Conservation (phyloP, 2,113 vertebrate species). For the Nipponia nippon region DNA sequence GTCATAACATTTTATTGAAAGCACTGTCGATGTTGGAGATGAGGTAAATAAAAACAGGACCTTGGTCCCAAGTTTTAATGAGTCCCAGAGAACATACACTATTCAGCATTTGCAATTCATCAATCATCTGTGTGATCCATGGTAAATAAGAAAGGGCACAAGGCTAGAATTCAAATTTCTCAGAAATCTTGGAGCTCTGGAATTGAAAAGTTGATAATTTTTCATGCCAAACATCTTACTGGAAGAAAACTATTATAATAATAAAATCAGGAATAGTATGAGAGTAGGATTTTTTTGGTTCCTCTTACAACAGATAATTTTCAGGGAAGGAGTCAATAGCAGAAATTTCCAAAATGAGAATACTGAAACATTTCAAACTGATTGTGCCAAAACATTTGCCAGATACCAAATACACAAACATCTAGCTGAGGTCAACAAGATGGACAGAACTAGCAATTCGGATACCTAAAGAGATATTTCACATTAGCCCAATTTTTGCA, state of each 20-base stretch:
- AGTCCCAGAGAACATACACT: not conserved
- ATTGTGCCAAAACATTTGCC: not conserved
- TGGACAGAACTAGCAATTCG: rapidly evolving
- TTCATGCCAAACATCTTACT: not conserved
- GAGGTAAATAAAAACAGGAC: not conserved
- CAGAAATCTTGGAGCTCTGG: not conserved
- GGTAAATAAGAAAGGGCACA: not conserved
- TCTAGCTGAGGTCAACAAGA: not conserved
- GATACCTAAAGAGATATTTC: too few relatives aligned
- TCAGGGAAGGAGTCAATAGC: not conserved
- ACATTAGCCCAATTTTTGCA: not conserved
- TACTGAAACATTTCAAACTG: not conserved
- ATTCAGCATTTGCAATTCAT: not conserved
- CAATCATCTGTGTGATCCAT: not conserved
- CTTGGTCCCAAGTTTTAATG: not conserved
- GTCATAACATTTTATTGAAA: not conserved
- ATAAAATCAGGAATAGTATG: not conserved
- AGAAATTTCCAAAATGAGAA: not conserved
- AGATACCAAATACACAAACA: not conserved
- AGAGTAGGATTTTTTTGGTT: not conserved
- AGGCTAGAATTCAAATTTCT: not conserved
- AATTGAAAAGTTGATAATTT: not conserved
- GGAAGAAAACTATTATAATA: not conserved
- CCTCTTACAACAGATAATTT: not conserved
- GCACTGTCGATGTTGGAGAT: not conserved